phyloP scores from a whole-genome alignment of 1,140 invertebrate species.

The Drosophila ananassae region DNA sequence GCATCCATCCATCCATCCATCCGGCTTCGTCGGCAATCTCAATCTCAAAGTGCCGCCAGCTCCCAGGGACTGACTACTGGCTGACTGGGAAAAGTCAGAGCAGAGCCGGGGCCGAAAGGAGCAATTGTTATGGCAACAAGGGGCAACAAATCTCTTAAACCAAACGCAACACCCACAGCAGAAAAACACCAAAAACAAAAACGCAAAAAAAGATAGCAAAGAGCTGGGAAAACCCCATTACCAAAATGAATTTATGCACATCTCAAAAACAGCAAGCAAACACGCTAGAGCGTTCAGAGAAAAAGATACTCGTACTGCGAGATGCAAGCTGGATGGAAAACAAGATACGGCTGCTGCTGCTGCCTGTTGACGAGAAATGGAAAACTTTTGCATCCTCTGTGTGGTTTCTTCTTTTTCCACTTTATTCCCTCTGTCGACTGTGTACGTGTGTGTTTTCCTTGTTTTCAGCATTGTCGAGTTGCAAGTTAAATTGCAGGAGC shows the following conservation, averaged over 20 bases:
- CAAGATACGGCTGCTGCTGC: constrained; percentile 45
- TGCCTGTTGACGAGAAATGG: constrained; percentile 45
- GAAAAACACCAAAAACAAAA: constrained; percentile 26
- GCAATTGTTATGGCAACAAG: constrained; percentile 61
- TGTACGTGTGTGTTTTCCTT: constrained; percentile 20
- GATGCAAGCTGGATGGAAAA: constrained; percentile 38
- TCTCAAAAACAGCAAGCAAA: constrained; percentile 74
- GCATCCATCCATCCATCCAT: constrained; percentile 20
- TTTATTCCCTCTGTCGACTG: background rate
- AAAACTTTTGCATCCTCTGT: constrained; percentile 54
- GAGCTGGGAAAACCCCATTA: constrained; percentile 73
- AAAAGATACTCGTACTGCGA: constrained; percentile 20
- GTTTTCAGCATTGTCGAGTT: constrained; percentile 64
- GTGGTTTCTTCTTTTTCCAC: constrained; percentile 9
- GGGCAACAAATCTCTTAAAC: constrained; percentile 68
- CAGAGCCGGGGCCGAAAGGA: constrained; percentile 34
- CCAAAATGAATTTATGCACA: constrained; percentile 80
- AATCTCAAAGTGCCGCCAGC: constrained; percentile 36
- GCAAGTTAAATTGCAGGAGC: constrained; percentile 71
- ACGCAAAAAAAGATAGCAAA: constrained; percentile 21
- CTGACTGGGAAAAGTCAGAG: constrained; percentile 17
- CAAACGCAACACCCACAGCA: constrained; percentile 52
- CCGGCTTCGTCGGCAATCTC: constrained; percentile 30
- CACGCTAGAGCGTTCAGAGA: constrained; percentile 26
- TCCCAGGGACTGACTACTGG: constrained; percentile 13